Evolutionary conservation across 2,797 vertebrate species (phyloP), one percentile per base, ranked within the genome.

Genomic region (Lophius americanus): DNA sequence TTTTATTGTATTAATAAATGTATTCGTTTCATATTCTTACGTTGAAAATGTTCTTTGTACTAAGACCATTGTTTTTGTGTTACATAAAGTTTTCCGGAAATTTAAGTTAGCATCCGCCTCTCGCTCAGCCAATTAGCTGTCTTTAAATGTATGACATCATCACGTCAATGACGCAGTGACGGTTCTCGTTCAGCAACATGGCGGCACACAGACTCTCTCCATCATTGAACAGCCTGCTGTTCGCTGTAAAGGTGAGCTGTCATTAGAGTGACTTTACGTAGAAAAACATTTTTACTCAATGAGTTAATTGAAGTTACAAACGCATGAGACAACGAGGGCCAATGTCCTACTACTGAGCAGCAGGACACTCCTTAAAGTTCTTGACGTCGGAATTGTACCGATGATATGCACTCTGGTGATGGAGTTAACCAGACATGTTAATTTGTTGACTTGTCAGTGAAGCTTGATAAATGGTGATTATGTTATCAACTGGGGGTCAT

Each of bases 181-280:
- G 50, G 70, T 64, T 51, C 65, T 48, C 48, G 57, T 5, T 13
- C 0, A 41, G 49, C 80, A 88, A 84, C 79, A 94, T 94, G 93
- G 92, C 92, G 83, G 81, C 89, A 42, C 83, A 82, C 84, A 76
- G 81, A 63, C 50, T 84, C 51, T 64, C 82, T 75, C 67, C 79
- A 67, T 61, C 86, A 10, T 41, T 92, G 70, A 81, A 60, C 48
- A 90, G 84, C 58, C 85, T 92, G 48, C 70, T 91, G 58, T 73
- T 76, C 4, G 53, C 77, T 7, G 70, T 70, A 13, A 93, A 92
- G 93, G 93, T 94, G 88, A 93, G 93, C 51, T 42, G 9, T n/a
- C 3, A n/a, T 6, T 7, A 6, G 4, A 5, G 4, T 6, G n/a
- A 41, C 10, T 1, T 3, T 7, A 42, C 39, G 1, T 7, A 23